A percentile compares a stretch with the other conserved stretches of the same genome.
These are phyloP conservation scores for Anthopleura xanthogrammica DNA, from an alignment of 92 coral and sea anemone species.

Conservation along the genomic window DNA sequence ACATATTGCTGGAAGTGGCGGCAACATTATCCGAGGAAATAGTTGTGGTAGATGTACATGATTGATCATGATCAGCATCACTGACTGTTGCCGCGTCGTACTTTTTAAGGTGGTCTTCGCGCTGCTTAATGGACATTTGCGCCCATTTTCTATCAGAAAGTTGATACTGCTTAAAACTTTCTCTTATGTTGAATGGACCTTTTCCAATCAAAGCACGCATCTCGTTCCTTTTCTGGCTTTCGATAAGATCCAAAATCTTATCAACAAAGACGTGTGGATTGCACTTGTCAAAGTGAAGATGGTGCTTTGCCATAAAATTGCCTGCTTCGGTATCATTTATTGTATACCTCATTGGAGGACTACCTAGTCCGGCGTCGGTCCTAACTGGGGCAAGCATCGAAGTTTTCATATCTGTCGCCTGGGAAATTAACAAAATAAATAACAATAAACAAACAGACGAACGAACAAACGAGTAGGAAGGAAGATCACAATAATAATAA, in stretches of 20 bases:
- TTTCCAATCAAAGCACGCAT: slow-evolving; percentile 38
- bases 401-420: slow-evolving; percentile 37
- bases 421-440: too few species aligned
- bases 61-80: too few species aligned
- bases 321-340: slow-evolving; percentile 38
- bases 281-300: not conserved
- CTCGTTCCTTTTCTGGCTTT: slow-evolving; percentile 38
- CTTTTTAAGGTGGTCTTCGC: slow-evolving; percentile 15
- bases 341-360: slow-evolving; percentile 37
- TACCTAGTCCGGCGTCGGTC: slow-evolving; percentile 22
- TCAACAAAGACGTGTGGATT: slow-evolving; percentile 25
- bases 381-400: slow-evolving; percentile 33
- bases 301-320: slow-evolving; percentile 31
- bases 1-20: too few species aligned
- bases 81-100: not conserved
- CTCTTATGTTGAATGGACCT: slow-evolving; percentile 35
- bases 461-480: too few species aligned
- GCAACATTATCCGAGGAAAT: too few species aligned
- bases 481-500: too few species aligned
- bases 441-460: too few species aligned
- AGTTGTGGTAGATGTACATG: too few species aligned
- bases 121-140: slow-evolving; percentile 28
- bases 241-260: slow-evolving; percentile 22
- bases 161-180: slow-evolving; percentile 31
- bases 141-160: slow-evolving; percentile 25